Evolutionary conservation across 2,888 invertebrate species (phyloP), one percentile per base, ranked within the genome.

Genomic region (Augochlorella aurata): DNA sequence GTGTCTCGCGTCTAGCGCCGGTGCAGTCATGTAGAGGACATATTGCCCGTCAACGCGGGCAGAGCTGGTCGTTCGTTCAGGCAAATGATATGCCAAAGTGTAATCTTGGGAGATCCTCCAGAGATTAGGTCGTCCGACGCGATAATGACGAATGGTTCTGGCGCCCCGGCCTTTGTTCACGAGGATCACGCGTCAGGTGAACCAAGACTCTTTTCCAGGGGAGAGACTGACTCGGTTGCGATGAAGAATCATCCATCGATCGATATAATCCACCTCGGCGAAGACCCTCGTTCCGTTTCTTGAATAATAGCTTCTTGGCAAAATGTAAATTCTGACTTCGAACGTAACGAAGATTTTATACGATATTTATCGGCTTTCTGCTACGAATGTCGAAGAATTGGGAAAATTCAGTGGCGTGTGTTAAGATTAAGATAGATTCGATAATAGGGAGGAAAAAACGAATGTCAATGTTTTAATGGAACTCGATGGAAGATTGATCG

Each of bases 1-100:
- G 87, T 86, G 88, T 87, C 90, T 88, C 89, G 79, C 86, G 87
- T 87, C 86, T 85, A 83, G 84, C 82, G 84, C 85, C 86, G 87
- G 87, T 88, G 89, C 89, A 89, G 89, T 91, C 89, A 89, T 89
- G 90, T 88, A 84, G 82, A 86, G 89, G 91, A 93, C 92, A 92
- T 93, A 93, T 93, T 92, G 91, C 92, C 92, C 92, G 93, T 93
- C 93, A 93, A 92, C 93, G 90, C 90, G 90, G 82, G 83, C 86
- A 85, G 88, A 90, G 88, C 88, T 85, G 90, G 91, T 93, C 93
- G 91, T 93, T 92, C 92, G 90, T 93, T 93, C 90, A 87, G 90
- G 86, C 91, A 92, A 93, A 93, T 93, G 90, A 93, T 93, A 93
- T 93, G 93, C 92, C 93, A 93, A 92, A 91, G 85, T 87, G 87